Base-by-base conservation (phyloP, 2,888 invertebrate species). In the Zonitis immaculata region DNA sequence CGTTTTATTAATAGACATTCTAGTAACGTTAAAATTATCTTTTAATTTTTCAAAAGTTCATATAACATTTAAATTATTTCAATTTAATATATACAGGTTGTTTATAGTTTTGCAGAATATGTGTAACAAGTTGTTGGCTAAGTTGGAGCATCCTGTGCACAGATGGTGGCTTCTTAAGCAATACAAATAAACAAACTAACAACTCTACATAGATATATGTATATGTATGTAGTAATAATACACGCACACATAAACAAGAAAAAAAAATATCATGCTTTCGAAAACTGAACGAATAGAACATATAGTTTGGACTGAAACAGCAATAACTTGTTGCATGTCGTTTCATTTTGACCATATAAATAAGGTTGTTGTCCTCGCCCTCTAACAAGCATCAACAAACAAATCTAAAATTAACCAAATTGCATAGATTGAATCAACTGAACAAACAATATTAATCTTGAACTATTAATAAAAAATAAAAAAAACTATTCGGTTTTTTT, bases 121-220 rank as follows among this genome's bases (percentile, higher is more conserved):
- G 62, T 59, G 66, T 66, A 66, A 66, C 66, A 66, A 66, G 66
- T 66, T 60, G 66, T 64, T 64, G 66, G 62, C 61, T 56, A 49
- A 56, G 42, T 52, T 52, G 35, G 47, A 54, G 54, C 52, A 52
- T 56, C 51, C 30, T 47, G n/a, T 26, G 16, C 50, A 57, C 60
- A 59, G 60, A 59, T 59, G 60, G 51, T 35, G 11, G 18, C 6
- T 58, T 57, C 58, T 62, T 59, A 57, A 57, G 57, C 62, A 58
- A 60, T 62, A 63, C 61, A 63, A 63, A 64, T 63, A 65, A 61
- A 62, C 59, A n/a, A n/a, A n/a, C n/a, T n/a, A n/a, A 62, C 9
- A 16, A 9, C 16, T 35, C 9, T 35, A 30, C 30, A 30, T 9
- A 12, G 5, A 30, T 30, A 35, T 27, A 27, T 35, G n/a, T n/a